Base-by-base conservation (phyloP, 2,888 invertebrate species). In the Synergus gifuensis region DNA sequence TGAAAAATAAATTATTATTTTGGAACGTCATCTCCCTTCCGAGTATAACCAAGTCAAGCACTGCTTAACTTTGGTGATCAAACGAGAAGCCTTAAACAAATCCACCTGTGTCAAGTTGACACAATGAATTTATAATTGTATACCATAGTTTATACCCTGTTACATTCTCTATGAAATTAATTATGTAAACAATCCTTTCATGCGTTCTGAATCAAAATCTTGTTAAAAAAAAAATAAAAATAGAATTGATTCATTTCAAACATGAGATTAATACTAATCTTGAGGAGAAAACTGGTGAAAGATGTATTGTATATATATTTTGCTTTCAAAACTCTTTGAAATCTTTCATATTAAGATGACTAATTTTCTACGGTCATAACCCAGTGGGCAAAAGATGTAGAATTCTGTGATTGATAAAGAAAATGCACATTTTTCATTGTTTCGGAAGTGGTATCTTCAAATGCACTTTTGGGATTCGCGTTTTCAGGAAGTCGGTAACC, bases 401-500 rank as follows among this genome's bases (percentile, higher is more conserved):
- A 8, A n/a, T n/a, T 54, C n/a, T n/a, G 8, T n/a, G n/a, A 54
- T 54, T 8, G 2, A 8, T 0, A n/a, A 40, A 40, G 2, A 16
- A 5, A 44, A 12, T 67, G 4, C 1, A 5, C 14, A 14, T 76
- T 28, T 46, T 60, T 28, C 40, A 49, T 40, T 62, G 14, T 54
- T 54, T 54, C 49, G 14, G 4, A 67, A 67, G 42, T 40, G 44
- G 44, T 18, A 44, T 67, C 66, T 18, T 49, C 16, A 46, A 44
- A 36, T 49, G 69, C 28, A 49, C 11, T 73, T n/a, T n/a, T 77
- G 69, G 77, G 69, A 54, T 77, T 77, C 58, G 40, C 54, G 22
- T 69, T 42, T 67, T 66, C 40, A 78, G 58, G 49, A 77, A 82
- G 82, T 80, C 80, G 77, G 77, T 82, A 80, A 82, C 80, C 82